Conservation (phyloP, 2,797 vertebrate species). For the Oreortyx pictus region DNA sequence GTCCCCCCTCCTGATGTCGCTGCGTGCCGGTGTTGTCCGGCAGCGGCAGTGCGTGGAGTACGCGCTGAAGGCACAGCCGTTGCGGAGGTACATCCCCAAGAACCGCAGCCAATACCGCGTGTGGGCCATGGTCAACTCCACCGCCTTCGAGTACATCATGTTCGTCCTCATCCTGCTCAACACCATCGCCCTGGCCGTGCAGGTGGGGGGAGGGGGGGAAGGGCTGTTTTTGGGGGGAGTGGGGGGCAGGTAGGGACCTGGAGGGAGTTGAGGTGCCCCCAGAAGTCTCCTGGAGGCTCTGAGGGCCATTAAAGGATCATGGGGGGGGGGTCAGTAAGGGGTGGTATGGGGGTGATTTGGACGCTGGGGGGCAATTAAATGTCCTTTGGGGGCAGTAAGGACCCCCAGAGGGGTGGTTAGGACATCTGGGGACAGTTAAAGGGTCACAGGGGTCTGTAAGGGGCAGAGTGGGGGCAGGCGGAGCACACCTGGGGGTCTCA, state of each 20-base stretch:
- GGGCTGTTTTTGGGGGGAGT: background rate
- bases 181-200: slow-evolving; percentile 92
- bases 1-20: too few species aligned
- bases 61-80: slow-evolving; percentile 91
- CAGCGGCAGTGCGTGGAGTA: slow-evolving; percentile 96
- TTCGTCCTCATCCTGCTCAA: slow-evolving; percentile 95
- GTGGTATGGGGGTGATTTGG: too few species aligned
- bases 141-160: slow-evolving; percentile 96
- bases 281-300: too few species aligned
- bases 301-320: too few species aligned
- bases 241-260: background rate
- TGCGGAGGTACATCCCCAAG: slow-evolving; percentile 94
- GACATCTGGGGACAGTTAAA: too few species aligned
- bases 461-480: too few species aligned
- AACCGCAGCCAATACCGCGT: slow-evolving; percentile 91
- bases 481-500: too few species aligned
- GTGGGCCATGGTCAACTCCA: slow-evolving; percentile 94
- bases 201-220: slow-evolving; percentile 79
- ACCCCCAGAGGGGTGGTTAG: too few species aligned
- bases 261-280: background rate
- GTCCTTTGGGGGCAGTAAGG: too few species aligned
- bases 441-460: too few species aligned
- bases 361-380: too few species aligned
- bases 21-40: too few species aligned
- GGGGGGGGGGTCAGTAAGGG: background rate